phyloP scores from a whole-genome alignment of 2,113 vertebrate genomes.

The Brienomyrus brachyistius region DNA sequence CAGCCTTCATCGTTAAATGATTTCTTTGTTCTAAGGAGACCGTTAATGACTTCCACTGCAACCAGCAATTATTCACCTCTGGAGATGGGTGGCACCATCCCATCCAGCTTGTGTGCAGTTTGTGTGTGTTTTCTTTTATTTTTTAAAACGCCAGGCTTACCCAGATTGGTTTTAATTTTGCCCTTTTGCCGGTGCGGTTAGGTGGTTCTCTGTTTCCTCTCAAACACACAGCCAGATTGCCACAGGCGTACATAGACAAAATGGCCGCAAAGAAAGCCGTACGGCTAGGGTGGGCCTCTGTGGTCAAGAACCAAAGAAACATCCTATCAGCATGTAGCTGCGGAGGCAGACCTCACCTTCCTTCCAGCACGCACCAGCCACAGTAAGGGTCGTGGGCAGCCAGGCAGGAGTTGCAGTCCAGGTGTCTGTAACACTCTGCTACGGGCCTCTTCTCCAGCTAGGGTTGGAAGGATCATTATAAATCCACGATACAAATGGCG shows the following conservation, averaged over 20 bases:
- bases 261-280: background rate
- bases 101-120: background rate
- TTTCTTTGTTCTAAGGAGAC: background rate
- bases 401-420: slow-evolving; percentile 81
- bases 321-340: background rate
- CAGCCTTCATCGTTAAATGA: background rate
- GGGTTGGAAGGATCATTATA: background rate
- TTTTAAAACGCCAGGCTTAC: background rate
- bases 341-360: slow-evolving; percentile 66
- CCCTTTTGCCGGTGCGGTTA: background rate
- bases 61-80: background rate
- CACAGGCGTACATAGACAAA: background rate
- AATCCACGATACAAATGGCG: background rate
- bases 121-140: background rate
- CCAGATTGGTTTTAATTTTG: background rate
- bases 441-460: slow-evolving; percentile 86
- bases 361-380: slow-evolving; percentile 93
- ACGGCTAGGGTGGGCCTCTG: background rate
- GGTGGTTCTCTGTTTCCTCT: background rate
- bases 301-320: background rate
- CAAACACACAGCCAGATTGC: background rate
- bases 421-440: slow-evolving; percentile 76
- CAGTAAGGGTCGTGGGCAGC: slow-evolving; percentile 85
- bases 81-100: background rate
- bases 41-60: background rate